Evolutionary conservation across 2,888 invertebrate species (phyloP).

Genomic region (Diaphora mendica): DNA sequence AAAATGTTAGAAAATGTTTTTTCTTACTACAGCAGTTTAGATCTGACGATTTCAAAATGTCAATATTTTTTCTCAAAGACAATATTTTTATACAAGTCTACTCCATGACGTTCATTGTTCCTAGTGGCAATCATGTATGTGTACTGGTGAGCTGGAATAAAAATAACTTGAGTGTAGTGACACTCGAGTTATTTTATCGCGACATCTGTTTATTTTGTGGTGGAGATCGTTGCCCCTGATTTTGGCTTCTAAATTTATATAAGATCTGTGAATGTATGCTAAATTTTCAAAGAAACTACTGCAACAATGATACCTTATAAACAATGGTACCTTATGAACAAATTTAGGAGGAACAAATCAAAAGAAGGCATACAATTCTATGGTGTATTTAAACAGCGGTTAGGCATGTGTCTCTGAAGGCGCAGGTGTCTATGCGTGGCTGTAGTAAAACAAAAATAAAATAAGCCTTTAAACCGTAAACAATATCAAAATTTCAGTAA

Average conservation of each 20-base stretch:
- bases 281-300: background rate
- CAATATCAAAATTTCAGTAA: too few relatives aligned
- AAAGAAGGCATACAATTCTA: too few relatives aligned
- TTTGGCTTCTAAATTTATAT: constrained; percentile 35
- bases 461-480: too few relatives aligned
- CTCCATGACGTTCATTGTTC: constrained; percentile 31
- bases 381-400: too few relatives aligned
- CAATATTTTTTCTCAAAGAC: background rate
- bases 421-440: too few relatives aligned
- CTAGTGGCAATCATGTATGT: constrained; percentile 41
- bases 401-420: too few relatives aligned
- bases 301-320: too few relatives aligned
- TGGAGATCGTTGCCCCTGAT: constrained; percentile 39
- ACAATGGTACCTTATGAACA: too few relatives aligned
- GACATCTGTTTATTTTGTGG: constrained; percentile 45
- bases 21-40: too few relatives aligned
- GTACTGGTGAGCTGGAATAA: constrained; percentile 20
- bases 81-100: background rate
- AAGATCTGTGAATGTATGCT: constrained; percentile 9
- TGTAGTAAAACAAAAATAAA: too few relatives aligned
- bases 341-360: too few relatives aligned
- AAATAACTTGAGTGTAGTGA: constrained; percentile 30
- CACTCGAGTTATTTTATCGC: constrained; percentile 47
- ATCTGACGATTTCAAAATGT: background rate
- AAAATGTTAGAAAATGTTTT: too few relatives aligned